Conservation (phyloP, 2,797 vertebrate species). For the Tangara arthus region DNA sequence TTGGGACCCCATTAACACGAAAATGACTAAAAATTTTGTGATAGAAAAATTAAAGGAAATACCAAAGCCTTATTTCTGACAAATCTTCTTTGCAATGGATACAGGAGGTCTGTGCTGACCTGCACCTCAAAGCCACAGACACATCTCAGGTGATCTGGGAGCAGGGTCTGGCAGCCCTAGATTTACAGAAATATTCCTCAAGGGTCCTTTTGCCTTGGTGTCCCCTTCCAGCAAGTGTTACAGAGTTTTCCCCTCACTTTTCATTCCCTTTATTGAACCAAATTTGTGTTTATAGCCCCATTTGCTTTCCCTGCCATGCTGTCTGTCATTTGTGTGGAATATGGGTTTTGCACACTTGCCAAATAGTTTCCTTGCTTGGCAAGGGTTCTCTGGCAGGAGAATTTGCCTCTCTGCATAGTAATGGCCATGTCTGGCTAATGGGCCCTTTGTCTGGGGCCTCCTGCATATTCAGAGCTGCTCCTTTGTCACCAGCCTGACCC, state of each 20-base stretch:
- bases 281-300: slow-evolving; percentile 2
- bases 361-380: slow-evolving; percentile 30
- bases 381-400: slow-evolving; percentile 15
- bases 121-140: background rate
- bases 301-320: slow-evolving; percentile 16
- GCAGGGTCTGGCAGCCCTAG: background rate
- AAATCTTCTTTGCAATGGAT: background rate
- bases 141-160: background rate
- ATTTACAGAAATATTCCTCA: background rate
- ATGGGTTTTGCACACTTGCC: slow-evolving; percentile 27
- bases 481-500: slow-evolving; percentile 42
- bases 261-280: background rate
- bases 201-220: background rate
- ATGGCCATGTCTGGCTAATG: slow-evolving; percentile 20
- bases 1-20: background rate
- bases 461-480: slow-evolving; percentile 26
- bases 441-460: slow-evolving; percentile 42
- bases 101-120: background rate
- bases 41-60: background rate
- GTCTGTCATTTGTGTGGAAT: background rate
- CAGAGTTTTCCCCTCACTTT: background rate
- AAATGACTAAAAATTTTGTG: background rate
- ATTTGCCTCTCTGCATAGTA: background rate
- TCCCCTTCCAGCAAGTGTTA: background rate
- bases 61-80: background rate